Base-by-base conservation (phyloP, 2,888 invertebrate species). In the Tipula helvola region DNA sequence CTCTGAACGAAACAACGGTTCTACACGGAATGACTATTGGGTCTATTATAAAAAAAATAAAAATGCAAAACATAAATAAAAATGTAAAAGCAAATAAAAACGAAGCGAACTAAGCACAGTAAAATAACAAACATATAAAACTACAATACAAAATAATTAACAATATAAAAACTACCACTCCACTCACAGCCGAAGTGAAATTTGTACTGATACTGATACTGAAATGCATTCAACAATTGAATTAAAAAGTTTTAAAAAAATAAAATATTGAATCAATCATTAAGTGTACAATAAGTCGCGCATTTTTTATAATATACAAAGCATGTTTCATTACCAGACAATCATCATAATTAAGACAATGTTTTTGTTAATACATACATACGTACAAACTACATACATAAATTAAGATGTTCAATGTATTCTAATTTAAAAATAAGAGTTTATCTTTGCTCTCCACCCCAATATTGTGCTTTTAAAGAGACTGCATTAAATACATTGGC, bases 21-120 rank as follows among this genome's bases (percentile, higher is more conserved):
- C 83, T 83, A 86, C 86, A 87, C 86, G 86, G 87, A 87, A 87
- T 87, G 87, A 87, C 85, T 85, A 39, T 86, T 52, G 83, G 28
- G 84, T 86, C 36, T 86, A n/a, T 86, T 87, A 83, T 87, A 86
- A 84, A 39, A 84, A 84, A 84, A 84, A 36, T 10, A 83, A 83
- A 83, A 84, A 84, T 83, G 83, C 36, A 36, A 83, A 83, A 83
- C 36, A 83, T 83, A 83, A 83, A 36, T 36, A 83, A 84, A 84
- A 52, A 52, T 52, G 52, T 52, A 52, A 52, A 71, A 71, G 71
- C 28, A 71, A 71, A 52, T 16, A 52, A 71, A 28, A 7, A 71
- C 2, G 2, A 28, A 1, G 28, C 28, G 71, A 71, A 71, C 71
- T 71, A 71, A n/a, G 28, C 28, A 28, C 28, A 28, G 28, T 28